A percentile compares a stretch with the other conserved stretches of the same genome.
phyloP scores from a whole-genome alignment of 1,140 invertebrate genomes.

The Drosophila auraria region DNA sequence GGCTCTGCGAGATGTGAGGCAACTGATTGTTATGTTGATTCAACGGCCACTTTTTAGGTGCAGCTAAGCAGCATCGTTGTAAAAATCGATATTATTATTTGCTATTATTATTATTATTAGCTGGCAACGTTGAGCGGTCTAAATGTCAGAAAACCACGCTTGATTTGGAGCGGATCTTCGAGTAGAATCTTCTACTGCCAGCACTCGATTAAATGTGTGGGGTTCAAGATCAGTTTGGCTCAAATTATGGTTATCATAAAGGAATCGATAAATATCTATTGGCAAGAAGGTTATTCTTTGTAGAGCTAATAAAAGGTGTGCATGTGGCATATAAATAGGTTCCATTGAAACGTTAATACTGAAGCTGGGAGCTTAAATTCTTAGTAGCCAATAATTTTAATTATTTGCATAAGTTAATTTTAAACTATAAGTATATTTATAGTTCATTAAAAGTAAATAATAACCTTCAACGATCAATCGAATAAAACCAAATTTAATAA shows the following conservation, averaged over 20 bases:
- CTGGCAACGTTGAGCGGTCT: conserved; percentile 25
- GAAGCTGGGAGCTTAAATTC: too few relatives aligned
- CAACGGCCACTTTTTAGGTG: conserved; percentile 35
- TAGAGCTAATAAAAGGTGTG: not conserved
- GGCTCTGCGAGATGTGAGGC: conserved; percentile 23
- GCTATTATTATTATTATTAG: conserved; percentile 32
- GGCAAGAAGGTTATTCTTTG: conserved; percentile 3
- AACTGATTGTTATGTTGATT: conserved; percentile 32
- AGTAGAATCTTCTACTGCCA: conserved; percentile 10
- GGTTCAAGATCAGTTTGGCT: conserved; percentile 18
- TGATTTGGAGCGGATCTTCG: conserved; percentile 36
- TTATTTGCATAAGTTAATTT: too few relatives aligned
- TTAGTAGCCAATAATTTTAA: too few relatives aligned
- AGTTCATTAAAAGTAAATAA: not conserved
- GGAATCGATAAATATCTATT: conserved; percentile 9
- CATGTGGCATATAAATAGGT: not conserved
- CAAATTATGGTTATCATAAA: conserved; percentile 28
- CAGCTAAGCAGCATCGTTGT: conserved; percentile 48
- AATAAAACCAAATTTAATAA: not conserved
- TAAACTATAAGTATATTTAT: too few relatives aligned
- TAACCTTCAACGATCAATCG: too few relatives aligned
- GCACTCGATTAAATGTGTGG: conserved; percentile 32
- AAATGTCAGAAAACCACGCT: conserved; percentile 40
- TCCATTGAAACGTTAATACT: not conserved
- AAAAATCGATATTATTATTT: conserved; percentile 60